A percentile compares a stretch with the other conserved stretches of the same genome.
These are phyloP conservation scores for Protonibea diacanthus DNA, from an alignment of 2,797 vertebrate species.

Conservation along the genomic window DNA sequence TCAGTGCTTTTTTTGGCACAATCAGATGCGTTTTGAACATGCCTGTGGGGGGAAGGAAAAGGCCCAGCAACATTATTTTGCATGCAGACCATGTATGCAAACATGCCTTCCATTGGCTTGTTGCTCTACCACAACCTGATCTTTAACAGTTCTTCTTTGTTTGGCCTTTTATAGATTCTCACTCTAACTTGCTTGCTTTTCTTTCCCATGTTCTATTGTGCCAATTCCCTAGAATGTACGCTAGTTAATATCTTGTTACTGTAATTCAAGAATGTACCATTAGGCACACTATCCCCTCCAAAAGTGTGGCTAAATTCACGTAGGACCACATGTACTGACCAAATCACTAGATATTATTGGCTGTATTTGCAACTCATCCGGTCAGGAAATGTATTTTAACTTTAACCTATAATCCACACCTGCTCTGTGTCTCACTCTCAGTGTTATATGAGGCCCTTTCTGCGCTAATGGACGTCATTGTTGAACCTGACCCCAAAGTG, in stretches of 20 bases:
- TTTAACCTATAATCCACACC: not conserved
- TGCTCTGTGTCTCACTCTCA: not conserved
- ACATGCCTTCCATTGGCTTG: slow-evolving; percentile 46
- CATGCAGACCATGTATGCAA: slow-evolving; percentile 57
- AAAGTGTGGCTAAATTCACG: slow-evolving; percentile 11
- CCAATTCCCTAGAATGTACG: not conserved
- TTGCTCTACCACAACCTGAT: slow-evolving; percentile 33
- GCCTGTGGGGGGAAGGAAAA: slow-evolving; percentile 49
- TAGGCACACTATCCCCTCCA: not conserved
- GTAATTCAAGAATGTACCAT: slow-evolving; percentile 25
- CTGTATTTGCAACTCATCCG: not conserved
- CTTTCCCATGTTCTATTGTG: slow-evolving; percentile 9
- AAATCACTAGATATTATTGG: slow-evolving; percentile 8
- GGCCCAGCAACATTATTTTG: slow-evolving; percentile 47
- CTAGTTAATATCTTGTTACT: slow-evolving; percentile 21
- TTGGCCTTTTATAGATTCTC: slow-evolving; percentile 10
- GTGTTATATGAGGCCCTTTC: not conserved
- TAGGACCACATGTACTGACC: not conserved
- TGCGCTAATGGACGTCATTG: slow-evolving; percentile 1
- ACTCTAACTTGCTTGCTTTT: not conserved
- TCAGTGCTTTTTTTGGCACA: slow-evolving; percentile 70
- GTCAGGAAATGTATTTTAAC: slow-evolving; percentile 18
- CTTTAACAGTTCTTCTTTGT: slow-evolving; percentile 10
- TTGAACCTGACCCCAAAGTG: slow-evolving; percentile 5
- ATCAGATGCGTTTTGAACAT: slow-evolving; percentile 42